Evolutionary conservation across 2,113 vertebrate genomes (phyloP).

Genomic region (Pionites leucogaster): DNA sequence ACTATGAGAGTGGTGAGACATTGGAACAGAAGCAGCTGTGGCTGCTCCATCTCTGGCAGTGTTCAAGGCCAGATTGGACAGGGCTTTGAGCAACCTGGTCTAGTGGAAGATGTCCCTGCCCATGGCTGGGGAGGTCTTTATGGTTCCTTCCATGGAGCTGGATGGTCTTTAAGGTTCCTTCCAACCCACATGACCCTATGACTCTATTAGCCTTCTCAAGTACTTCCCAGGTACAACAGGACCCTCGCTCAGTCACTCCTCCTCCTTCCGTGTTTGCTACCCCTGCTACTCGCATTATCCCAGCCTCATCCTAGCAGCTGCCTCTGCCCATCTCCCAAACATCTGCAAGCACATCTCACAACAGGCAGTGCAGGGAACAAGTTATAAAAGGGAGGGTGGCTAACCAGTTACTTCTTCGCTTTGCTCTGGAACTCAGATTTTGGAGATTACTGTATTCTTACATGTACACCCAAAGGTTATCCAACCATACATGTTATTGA

Average conservation of each 20-base stretch:
- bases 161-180: background rate
- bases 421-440: background rate
- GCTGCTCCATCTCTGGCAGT: background rate
- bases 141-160: background rate
- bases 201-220: background rate
- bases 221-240: background rate
- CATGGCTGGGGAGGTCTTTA: background rate
- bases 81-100: background rate
- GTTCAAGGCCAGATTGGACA: background rate
- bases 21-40: background rate
- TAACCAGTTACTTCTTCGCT: background rate
- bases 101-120: background rate
- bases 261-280: background rate
- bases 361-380: background rate
- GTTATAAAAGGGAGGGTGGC: background rate
- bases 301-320: background rate
- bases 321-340: background rate
- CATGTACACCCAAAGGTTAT: background rate
- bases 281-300: background rate
- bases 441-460: background rate
- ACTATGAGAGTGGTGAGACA: background rate
- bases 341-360: background rate
- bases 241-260: background rate
- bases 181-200: background rate
- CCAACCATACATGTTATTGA: background rate